phyloP scores from a whole-genome alignment of 2,113 vertebrate species.

The Oreochromis tanganicae region DNA sequence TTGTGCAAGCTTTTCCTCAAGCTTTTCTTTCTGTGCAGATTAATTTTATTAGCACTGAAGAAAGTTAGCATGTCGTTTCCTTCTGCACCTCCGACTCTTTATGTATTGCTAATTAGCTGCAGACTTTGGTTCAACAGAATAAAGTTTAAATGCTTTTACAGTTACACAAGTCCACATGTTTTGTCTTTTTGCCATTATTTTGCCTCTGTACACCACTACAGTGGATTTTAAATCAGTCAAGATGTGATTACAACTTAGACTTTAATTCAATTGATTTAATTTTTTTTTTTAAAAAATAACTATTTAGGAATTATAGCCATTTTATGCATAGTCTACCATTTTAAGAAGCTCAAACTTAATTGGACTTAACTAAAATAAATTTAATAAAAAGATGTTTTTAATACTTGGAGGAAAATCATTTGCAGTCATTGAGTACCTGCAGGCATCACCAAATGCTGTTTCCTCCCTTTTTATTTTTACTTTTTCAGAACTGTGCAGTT shows the following conservation, averaged over 20 bases:
- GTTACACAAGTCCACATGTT: not conserved
- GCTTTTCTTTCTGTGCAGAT: not conserved
- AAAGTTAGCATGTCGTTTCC: not conserved
- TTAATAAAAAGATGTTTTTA: not conserved
- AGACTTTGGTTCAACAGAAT: not conserved
- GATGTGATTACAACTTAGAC: not conserved
- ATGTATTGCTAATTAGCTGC: not conserved
- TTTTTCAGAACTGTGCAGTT: not conserved
- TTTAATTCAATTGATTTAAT: not conserved
- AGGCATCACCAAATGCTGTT: not conserved
- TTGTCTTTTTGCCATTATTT: not conserved
- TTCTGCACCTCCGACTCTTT: not conserved
- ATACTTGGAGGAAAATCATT: not conserved
- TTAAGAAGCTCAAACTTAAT: not conserved
- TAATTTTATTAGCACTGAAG: not conserved
- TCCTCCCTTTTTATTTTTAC: not conserved
- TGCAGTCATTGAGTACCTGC: not conserved
- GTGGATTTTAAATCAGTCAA: not conserved
- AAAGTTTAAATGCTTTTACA: not conserved
- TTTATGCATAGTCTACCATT: not conserved
- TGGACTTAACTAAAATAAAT: not conserved
- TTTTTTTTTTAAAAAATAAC: not conserved
- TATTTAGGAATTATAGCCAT: not conserved
- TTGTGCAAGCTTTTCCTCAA: not conserved
- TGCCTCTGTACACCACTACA: not conserved